Evolutionary conservation across 1,140 invertebrate species (phyloP).

Genomic region (Agrypnia vestita): DNA sequence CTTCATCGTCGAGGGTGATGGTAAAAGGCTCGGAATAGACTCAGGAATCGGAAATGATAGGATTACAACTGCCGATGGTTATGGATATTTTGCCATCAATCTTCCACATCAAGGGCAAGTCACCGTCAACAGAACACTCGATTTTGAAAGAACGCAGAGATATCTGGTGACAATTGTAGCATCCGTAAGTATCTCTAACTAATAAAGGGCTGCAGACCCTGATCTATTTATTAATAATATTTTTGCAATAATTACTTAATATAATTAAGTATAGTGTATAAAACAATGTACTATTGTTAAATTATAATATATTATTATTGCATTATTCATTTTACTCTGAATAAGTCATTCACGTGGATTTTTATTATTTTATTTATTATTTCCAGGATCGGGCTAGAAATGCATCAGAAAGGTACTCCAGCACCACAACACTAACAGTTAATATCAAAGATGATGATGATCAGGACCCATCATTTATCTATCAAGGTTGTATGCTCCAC

Average conservation of each 20-base stretch:
- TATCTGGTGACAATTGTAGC: conserved; percentile 92
- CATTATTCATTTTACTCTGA: too few species aligned
- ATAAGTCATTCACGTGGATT: background rate
- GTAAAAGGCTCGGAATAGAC: conserved; percentile 66
- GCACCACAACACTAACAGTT: conserved; percentile 88
- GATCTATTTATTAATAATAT: too few species aligned
- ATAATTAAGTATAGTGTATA: too few species aligned
- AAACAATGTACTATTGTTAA: too few species aligned
- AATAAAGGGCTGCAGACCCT: too few species aligned
- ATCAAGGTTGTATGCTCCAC: conserved; percentile 84
- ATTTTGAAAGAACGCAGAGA: conserved; percentile 91
- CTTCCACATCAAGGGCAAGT: conserved; percentile 92
- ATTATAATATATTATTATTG: too few species aligned
- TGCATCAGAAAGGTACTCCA: conserved; percentile 81
- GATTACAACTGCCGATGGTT: conserved; percentile 82
- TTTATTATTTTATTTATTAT: conserved; percentile 50
- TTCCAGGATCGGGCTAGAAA: conserved; percentile 87
- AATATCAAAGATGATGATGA: conserved; percentile 92
- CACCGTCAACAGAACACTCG: conserved; percentile 89
- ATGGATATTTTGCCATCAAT: conserved; percentile 87
- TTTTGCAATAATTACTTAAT: too few species aligned
- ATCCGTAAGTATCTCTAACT: conserved; percentile 78
- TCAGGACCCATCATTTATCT: conserved; percentile 90
- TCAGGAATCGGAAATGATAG: conserved; percentile 73
- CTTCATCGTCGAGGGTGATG: conserved; percentile 77